Evolutionary conservation across 2,113 vertebrate species (phyloP).

Genomic region (Motacilla alba): DNA sequence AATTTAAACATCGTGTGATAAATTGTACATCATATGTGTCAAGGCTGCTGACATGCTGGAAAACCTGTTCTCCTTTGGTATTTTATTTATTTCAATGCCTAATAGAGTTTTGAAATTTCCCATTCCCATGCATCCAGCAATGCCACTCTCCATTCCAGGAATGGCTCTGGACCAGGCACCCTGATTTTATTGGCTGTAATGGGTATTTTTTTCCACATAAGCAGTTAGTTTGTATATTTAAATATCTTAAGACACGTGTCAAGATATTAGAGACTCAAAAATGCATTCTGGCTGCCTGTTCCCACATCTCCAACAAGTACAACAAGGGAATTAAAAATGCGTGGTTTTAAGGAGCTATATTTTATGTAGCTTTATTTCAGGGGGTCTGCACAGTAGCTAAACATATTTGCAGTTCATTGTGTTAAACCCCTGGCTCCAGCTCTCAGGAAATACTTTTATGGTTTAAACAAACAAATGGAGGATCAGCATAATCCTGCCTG

Average conservation of each 20-base stretch:
- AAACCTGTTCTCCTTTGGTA: neutral
- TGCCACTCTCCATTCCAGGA: neutral
- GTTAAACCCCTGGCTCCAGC: neutral
- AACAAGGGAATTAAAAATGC: neutral
- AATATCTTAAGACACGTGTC: neutral
- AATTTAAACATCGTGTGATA: neutral
- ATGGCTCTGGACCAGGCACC: neutral
- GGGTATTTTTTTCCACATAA: neutral
- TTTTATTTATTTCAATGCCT: neutral
- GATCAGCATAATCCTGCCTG: neutral
- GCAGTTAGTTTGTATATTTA: neutral
- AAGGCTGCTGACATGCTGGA: neutral
- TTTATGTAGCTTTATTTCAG: neutral
- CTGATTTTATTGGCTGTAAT: neutral
- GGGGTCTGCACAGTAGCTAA: neutral
- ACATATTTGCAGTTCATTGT: neutral
- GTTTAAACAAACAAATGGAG: constrained; percentile 3
- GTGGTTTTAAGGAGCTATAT: neutral
- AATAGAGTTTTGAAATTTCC: neutral
- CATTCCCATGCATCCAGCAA: neutral
- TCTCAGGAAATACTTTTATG: neutral
- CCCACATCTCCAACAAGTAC: neutral
- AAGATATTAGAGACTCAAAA: neutral
- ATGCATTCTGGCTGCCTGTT: neutral
- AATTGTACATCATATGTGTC: neutral